Evolutionary conservation across 2,888 invertebrate species (phyloP).

Genomic region (Trachelus stipa): DNA sequence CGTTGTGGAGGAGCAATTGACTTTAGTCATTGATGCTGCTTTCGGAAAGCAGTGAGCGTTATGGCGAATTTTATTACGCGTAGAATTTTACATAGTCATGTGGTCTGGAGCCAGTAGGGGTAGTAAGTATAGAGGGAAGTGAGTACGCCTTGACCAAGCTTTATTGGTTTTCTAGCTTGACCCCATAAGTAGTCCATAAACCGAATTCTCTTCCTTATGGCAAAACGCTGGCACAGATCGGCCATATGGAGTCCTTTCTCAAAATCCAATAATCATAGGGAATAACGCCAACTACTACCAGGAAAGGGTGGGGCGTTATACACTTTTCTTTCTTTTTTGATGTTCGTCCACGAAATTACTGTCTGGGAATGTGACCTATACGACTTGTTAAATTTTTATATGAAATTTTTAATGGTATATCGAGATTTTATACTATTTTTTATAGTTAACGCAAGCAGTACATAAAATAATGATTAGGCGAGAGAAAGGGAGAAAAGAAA

Average conservation of each 20-base stretch:
- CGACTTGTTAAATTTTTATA: not conserved
- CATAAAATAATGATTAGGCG: not conserved
- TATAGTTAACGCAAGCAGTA: not conserved
- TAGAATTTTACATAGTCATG: not conserved
- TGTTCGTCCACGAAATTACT: not conserved
- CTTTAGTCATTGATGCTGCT: not conserved
- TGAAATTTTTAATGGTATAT: not conserved
- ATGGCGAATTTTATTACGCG: not conserved
- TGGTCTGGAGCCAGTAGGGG: not conserved
- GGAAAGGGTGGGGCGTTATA: not conserved
- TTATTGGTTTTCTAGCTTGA: not conserved
- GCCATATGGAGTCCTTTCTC: not conserved
- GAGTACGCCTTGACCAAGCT: not conserved
- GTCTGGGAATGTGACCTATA: no score
- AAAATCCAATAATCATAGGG: not conserved
- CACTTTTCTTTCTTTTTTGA: not conserved
- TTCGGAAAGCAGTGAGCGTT: not conserved
- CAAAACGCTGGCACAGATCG: not conserved
- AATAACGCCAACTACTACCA: not conserved
- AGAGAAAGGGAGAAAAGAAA: not conserved
- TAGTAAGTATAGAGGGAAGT: not conserved
- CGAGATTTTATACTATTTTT: not conserved
- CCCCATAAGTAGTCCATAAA: not conserved
- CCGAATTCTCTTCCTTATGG: not conserved
- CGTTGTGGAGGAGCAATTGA: not conserved